Conservation (phyloP, 1,140 invertebrate genomes). For the Drosophila kepulauana region DNA sequence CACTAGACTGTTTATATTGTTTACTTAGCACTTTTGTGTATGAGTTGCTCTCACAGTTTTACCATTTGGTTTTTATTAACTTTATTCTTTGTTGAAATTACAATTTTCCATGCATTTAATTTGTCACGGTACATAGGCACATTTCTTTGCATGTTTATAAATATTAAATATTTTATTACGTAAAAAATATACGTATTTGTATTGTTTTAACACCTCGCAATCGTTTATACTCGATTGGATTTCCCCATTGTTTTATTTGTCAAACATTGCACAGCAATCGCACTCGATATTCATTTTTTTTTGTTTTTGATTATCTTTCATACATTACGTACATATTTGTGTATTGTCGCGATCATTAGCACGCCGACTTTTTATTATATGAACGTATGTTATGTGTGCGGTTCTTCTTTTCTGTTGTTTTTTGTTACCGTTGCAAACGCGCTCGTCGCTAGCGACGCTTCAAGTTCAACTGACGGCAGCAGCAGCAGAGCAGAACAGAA, state of each 20-base stretch:
- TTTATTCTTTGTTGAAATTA: conserved; percentile 22
- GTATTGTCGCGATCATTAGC: conserved; percentile 46
- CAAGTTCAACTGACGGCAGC: conserved; percentile 53
- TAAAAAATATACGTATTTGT: conserved; percentile 5
- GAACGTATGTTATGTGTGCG: too few species aligned
- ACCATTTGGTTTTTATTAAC: conserved; percentile 5
- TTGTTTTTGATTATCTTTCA: not conserved
- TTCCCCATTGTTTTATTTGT: not conserved
- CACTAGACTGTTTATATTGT: conserved; percentile 7
- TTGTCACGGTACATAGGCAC: conserved; percentile 19
- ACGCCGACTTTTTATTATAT: conserved; percentile 5
- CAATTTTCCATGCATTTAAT: conserved; percentile 32
- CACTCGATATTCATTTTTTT: not conserved
- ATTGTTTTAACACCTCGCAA: conserved; percentile 12
- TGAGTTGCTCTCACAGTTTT: conserved; percentile 9
- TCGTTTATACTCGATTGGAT: not conserved
- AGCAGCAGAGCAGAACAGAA: conserved; percentile 2
- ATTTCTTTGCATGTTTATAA: conserved; percentile 5
- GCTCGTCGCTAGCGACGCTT: conserved; percentile 53
- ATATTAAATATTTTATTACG: conserved; percentile 15
- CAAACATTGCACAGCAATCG: not conserved
- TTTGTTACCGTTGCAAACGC: conserved; percentile 43
- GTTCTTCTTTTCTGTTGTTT: not conserved
- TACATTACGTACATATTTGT: conserved; percentile 28
- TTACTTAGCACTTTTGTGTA: conserved; percentile 5